Evolutionary conservation across 2,113 vertebrate species (phyloP).

Genomic region (Arizona elegans): DNA sequence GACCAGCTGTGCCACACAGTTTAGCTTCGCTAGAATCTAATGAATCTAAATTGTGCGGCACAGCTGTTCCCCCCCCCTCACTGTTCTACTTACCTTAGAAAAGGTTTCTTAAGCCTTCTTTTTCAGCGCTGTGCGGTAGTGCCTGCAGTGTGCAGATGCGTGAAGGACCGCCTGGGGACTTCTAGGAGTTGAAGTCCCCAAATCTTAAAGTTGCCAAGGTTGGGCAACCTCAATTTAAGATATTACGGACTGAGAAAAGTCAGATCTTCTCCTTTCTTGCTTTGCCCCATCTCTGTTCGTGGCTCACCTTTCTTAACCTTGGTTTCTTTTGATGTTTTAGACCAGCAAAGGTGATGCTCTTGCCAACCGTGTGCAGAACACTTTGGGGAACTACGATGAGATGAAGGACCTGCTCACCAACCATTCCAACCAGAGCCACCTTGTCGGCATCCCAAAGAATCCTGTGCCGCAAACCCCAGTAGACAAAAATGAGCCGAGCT

Average conservation of each 20-base stretch:
- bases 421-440: conserved; percentile 94
- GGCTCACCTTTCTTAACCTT: conserved; percentile 35
- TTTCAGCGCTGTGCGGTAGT: no score
- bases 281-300: neutral
- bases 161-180: no score
- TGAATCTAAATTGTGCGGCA: no score
- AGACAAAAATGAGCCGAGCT: conserved; percentile 78
- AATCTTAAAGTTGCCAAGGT: neutral
- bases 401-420: conserved; percentile 94
- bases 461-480: conserved; percentile 81
- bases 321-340: conserved; percentile 69
- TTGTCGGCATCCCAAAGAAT: conserved; percentile 95
- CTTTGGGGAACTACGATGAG: conserved; percentile 91
- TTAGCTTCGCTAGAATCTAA: no score
- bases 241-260: neutral
- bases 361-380: conserved; percentile 92
- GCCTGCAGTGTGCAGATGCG: no score
- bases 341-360: conserved; percentile 94
- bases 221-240: neutral
- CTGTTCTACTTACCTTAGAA: no score
- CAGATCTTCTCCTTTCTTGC: neutral
- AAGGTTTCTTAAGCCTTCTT: no score
- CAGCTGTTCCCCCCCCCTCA: no score
- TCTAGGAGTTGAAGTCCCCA: neutral
- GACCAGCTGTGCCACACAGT: no score